Conservation (phyloP, 1,140 invertebrate genomes). For the Euglossa dilemma region DNA sequence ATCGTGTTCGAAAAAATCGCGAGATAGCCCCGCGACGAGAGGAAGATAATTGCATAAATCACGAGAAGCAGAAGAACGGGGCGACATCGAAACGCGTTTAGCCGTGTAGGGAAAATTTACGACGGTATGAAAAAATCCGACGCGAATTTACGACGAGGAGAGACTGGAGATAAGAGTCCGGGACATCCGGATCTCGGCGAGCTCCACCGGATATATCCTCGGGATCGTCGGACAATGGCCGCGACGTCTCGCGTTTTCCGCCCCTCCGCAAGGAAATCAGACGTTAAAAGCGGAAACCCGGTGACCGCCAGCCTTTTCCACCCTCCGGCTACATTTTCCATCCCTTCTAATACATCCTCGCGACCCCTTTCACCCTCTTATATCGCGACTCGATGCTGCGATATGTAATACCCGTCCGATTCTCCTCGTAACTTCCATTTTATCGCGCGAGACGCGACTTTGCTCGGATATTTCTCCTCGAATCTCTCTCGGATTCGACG, state of each 20-base stretch:
- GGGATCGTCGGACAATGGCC: background rate
- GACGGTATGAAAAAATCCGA: background rate
- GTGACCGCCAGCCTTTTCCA: background rate
- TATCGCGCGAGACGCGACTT: no score
- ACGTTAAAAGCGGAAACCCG: background rate
- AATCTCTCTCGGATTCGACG: no score
- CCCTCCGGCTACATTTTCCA: background rate
- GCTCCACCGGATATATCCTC: background rate
- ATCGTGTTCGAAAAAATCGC: no score
- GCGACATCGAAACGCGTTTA: no score
- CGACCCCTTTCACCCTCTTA: background rate
- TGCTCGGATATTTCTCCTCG: no score
- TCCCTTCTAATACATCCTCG: background rate
- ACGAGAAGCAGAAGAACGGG: no score
- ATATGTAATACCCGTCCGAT: background rate
- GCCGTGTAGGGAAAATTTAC: background rate
- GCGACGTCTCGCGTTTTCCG: background rate
- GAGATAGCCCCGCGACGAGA: no score
- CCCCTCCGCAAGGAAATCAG: background rate
- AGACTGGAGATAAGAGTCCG: background rate
- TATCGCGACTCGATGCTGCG: background rate
- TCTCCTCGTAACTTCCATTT: no score
- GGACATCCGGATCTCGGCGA: background rate
- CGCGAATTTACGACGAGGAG: no score
- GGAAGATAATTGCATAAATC: no score